A percentile compares a stretch with the other conserved stretches of the same genome.
These are phyloP conservation scores for Tetramorium bicarinatum DNA, from an alignment of 2,888 invertebrate species.

Conservation along the genomic window DNA sequence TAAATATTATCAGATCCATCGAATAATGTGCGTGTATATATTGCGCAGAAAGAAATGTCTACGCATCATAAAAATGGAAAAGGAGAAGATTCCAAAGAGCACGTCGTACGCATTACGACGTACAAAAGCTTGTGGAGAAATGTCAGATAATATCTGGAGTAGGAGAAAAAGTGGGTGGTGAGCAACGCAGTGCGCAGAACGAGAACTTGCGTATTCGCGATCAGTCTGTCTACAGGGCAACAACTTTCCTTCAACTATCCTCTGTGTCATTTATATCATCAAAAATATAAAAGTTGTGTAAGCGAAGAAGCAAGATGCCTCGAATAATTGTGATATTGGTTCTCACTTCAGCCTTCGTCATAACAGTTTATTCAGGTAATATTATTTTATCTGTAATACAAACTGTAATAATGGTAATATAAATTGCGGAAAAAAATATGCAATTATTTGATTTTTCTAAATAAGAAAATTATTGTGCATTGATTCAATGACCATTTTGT, in stretches of 20 bases:
- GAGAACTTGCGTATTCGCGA: slow-evolving; percentile 69
- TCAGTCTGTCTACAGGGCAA: slow-evolving; percentile 71
- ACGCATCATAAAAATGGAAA: not conserved
- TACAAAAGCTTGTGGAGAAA: slow-evolving; percentile 50
- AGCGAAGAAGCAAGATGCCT: slow-evolving; percentile 62
- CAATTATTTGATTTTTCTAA: not conserved
- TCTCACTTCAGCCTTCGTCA: slow-evolving; percentile 69
- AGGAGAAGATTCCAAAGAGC: not conserved
- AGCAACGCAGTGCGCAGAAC: slow-evolving; percentile 58
- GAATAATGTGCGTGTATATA: not conserved
- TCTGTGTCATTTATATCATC: not conserved
- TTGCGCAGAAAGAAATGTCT: slow-evolving; percentile 29
- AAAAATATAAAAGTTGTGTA: not conserved
- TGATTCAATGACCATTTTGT: no score
- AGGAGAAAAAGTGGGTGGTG: slow-evolving; percentile 40
- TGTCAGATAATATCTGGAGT: slow-evolving; percentile 31
- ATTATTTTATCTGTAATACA: not conserved
- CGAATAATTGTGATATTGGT: slow-evolving; percentile 64
- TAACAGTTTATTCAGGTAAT: slow-evolving; percentile 76
- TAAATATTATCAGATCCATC: not conserved
- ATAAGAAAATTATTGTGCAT: no score
- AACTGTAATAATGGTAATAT: not conserved
- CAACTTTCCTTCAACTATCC: slow-evolving; percentile 49
- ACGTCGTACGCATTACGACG: slow-evolving; percentile 42
- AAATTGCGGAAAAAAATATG: not conserved